Evolutionary conservation across 2,113 vertebrate species (phyloP).

Genomic region (Ivindomyrus marchei): DNA sequence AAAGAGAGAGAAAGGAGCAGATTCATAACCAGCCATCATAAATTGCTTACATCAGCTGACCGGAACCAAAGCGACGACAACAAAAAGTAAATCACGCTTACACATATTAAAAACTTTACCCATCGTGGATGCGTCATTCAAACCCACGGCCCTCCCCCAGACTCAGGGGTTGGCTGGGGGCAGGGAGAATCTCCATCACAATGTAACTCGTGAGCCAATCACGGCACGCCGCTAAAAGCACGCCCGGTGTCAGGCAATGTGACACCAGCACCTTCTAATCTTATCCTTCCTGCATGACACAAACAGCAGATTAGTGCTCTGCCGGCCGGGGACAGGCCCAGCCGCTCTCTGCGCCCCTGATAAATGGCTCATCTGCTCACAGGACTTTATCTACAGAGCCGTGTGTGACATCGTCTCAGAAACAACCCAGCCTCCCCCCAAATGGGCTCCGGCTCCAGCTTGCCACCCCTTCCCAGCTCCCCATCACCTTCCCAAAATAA

Average conservation of each 20-base stretch:
- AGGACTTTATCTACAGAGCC: neutral
- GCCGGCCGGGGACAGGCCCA: neutral
- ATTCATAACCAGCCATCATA: neutral
- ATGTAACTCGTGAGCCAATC: neutral
- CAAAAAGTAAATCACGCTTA: neutral
- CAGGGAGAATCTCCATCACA: neutral
- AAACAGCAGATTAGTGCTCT: neutral
- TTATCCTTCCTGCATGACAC: neutral
- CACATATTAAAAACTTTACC: neutral
- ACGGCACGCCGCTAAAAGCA: neutral
- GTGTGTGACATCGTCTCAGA: neutral
- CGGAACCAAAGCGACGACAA: neutral
- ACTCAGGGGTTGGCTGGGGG: neutral
- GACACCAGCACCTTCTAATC: neutral
- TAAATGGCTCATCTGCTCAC: neutral
- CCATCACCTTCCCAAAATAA: neutral
- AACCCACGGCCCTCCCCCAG: too few species aligned
- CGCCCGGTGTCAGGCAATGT: neutral
- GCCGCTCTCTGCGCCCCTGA: neutral
- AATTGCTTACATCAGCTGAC: neutral
- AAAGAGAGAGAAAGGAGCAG: neutral
- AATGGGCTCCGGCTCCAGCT: neutral
- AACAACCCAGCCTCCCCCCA: neutral
- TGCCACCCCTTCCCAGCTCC: neutral
- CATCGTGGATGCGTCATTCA: neutral